phyloP scores from a whole-genome alignment of 2,888 invertebrate species.

The Digitonthophagus gazella region DNA sequence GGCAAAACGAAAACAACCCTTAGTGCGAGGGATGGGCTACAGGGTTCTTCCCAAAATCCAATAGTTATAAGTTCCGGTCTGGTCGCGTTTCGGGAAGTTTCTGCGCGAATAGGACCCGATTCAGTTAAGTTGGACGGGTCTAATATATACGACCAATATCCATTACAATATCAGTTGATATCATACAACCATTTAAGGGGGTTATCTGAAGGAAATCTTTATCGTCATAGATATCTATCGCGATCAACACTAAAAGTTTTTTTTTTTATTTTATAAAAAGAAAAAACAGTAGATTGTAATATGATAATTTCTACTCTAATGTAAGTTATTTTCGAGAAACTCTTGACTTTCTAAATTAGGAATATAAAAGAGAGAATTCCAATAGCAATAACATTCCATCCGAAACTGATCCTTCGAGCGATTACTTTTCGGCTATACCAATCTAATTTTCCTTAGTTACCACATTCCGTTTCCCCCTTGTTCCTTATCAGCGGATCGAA shows the following conservation, averaged over 20 bases:
- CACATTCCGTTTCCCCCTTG: background rate
- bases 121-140: constrained; percentile 11
- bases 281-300: too few relatives aligned
- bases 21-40: background rate
- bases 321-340: background rate
- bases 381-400: background rate
- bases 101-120: constrained; percentile 11
- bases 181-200: too few relatives aligned
- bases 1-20: constrained; percentile 11
- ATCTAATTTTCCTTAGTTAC: background rate
- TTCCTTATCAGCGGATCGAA: constrained; percentile 16
- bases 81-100: constrained; percentile 6
- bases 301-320: too few relatives aligned
- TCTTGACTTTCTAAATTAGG: background rate
- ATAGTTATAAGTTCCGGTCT: constrained; percentile 15
- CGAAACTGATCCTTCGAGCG: background rate
- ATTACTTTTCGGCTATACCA: background rate
- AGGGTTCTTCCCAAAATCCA: constrained; percentile 9
- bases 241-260: too few relatives aligned
- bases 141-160: constrained; percentile 43
- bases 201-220: too few relatives aligned
- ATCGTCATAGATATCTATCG: too few relatives aligned
- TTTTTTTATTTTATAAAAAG: too few relatives aligned
- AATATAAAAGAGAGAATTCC: background rate
- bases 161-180: constrained; percentile 39